Base-by-base conservation (phyloP, 2,888 invertebrate genomes). In the Lasioglossum calceatum region DNA sequence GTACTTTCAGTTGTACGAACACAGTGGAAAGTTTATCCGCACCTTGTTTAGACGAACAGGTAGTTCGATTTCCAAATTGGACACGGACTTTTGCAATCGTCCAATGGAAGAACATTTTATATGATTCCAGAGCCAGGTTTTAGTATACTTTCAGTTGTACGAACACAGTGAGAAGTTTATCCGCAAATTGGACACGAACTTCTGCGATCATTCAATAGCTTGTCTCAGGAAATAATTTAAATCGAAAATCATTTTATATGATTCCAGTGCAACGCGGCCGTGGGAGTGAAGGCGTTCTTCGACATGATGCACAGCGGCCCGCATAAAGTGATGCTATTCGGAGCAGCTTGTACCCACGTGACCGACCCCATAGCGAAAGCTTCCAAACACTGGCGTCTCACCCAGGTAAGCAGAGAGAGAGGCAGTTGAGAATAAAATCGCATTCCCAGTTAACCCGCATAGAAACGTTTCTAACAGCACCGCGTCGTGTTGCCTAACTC, bases 351-450 rank as follows among this genome's bases (percentile, higher is more conserved):
- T 95, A 99, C 99, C 0, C 98, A 98, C 94, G 99, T 99, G 91
- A 99, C 99, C 0, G 99, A 99, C 95, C 99, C 99, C 70, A 98
- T 99, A 89, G 99, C 99, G 14, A 99, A 99, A 95, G 99, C 99
- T 8, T 98, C 99, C 81, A 98, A 98, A 93, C 99, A 99, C 95
- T 99, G 99, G 99, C 98, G 99, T 94, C 97, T 99, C 80, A 98
- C 98, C 0, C 99, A 99, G 97, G 98, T 98, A 27, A 58, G 42
- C 36, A n/a, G n/a, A n/a, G 23, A 61, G 14, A 12, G 10, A 61
- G 14, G 5, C 5, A 12, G 54, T 54, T n/a, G 3, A 3, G 3
- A n/a, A 54, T 64, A 27, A 64, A 64, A 64, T 64, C 14, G 64
- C 32, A 16, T 32, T 64, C 32, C 2, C 16, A 32, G 27, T 64